phyloP scores from a whole-genome alignment of 2,113 vertebrate species.

The Rhegmatorhina hoffmannsi region DNA sequence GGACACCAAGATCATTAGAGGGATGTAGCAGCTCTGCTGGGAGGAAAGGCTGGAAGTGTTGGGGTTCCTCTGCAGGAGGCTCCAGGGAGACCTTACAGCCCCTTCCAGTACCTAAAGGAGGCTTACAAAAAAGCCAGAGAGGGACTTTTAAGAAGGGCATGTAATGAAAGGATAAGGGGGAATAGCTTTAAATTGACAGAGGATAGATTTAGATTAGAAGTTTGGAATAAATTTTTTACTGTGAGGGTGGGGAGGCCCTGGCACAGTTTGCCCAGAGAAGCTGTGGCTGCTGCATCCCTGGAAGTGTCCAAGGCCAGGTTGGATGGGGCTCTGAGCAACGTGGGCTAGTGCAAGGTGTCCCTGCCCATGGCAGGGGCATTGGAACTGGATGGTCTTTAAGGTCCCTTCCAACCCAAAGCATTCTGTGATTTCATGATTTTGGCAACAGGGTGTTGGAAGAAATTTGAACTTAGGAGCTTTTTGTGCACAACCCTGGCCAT shows the following conservation, averaged over 20 bases:
- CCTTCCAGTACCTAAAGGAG: neutral
- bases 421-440: neutral
- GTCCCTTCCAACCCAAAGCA: neutral
- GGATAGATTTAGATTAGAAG: neutral
- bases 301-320: neutral
- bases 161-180: neutral
- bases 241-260: neutral
- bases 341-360: fast-evolving
- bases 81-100: neutral
- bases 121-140: neutral
- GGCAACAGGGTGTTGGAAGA: neutral
- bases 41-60: neutral
- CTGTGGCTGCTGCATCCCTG: neutral
- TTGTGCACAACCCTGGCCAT: too few relatives aligned
- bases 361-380: neutral
- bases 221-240: neutral
- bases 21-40: neutral
- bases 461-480: too few relatives aligned
- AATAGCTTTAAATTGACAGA: neutral
- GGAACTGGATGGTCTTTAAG: neutral
- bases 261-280: neutral
- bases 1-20: neutral
- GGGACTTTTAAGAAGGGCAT: neutral
- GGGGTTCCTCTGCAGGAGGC: neutral
- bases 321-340: neutral